Conservation (phyloP, 2,113 vertebrate species). For the Psittacus erithacus region DNA sequence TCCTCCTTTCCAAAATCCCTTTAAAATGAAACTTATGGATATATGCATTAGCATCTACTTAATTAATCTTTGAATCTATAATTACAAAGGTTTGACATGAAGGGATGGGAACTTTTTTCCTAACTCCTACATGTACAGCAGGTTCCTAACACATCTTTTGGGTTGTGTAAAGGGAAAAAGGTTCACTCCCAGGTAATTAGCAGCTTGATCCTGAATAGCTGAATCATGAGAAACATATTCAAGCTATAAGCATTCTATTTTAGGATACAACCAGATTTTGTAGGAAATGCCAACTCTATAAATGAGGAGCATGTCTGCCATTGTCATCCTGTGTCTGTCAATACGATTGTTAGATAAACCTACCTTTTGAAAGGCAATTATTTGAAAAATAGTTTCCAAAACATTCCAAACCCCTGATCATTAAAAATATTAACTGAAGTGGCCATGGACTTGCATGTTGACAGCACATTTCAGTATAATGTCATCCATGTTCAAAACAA, state of each 20-base stretch:
- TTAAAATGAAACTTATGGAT: background rate
- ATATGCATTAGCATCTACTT: background rate
- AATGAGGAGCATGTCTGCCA: background rate
- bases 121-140: background rate
- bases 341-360: background rate
- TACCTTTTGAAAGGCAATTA: background rate
- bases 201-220: background rate
- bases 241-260: background rate
- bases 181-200: background rate
- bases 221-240: background rate
- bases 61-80: background rate
- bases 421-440: background rate
- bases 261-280: background rate
- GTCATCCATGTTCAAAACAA: background rate
- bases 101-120: background rate
- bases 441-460: accelerated
- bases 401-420: background rate
- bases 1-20: background rate
- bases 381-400: background rate
- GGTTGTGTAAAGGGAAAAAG: background rate
- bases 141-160: background rate
- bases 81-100: background rate
- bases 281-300: background rate
- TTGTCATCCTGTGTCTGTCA: background rate
- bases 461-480: background rate